These are phyloP conservation scores for Oxycera nigricornis DNA, from an alignment of 2,888 invertebrate species.

Conservation along the genomic window DNA sequence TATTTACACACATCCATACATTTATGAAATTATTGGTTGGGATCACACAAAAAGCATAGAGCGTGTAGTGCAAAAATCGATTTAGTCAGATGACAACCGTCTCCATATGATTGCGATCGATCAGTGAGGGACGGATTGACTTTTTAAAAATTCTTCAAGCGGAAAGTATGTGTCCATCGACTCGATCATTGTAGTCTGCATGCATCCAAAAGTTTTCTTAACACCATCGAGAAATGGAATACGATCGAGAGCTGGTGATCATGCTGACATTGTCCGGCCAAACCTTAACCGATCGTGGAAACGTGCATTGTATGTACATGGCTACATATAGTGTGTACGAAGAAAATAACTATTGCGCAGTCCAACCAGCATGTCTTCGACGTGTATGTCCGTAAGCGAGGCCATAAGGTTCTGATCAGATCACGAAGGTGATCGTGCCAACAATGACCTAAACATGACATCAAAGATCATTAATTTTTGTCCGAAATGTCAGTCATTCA, in stretches of 20 bases:
- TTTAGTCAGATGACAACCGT: neutral
- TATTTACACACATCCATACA: too few species aligned
- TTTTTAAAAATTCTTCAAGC: neutral
- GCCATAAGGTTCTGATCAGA: slow-evolving; percentile 3
- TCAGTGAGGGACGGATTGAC: neutral
- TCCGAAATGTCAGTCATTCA: slow-evolving; percentile 38
- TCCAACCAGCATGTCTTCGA: neutral
- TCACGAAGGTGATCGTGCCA: slow-evolving; percentile 15
- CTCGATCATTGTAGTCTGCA: neutral
- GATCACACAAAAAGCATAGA: neutral
- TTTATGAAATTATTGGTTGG: too few species aligned
- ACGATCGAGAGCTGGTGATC: too few species aligned
- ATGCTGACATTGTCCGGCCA: neutral
- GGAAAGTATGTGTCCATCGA: slow-evolving; percentile 13
- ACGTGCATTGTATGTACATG: neutral
- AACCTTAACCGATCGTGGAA: neutral
- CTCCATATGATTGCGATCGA: neutral
- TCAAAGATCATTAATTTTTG: slow-evolving; percentile 38
- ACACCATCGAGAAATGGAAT: too few species aligned
- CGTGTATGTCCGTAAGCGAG: slow-evolving; percentile 2
- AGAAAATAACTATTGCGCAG: neutral
- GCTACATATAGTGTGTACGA: neutral
- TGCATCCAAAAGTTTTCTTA: too few species aligned
- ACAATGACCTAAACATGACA: slow-evolving; percentile 32
- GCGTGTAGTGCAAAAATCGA: slow-evolving; percentile 7